Conservation (phyloP, 2,888 invertebrate species). For the Ischnura elegans region DNA sequence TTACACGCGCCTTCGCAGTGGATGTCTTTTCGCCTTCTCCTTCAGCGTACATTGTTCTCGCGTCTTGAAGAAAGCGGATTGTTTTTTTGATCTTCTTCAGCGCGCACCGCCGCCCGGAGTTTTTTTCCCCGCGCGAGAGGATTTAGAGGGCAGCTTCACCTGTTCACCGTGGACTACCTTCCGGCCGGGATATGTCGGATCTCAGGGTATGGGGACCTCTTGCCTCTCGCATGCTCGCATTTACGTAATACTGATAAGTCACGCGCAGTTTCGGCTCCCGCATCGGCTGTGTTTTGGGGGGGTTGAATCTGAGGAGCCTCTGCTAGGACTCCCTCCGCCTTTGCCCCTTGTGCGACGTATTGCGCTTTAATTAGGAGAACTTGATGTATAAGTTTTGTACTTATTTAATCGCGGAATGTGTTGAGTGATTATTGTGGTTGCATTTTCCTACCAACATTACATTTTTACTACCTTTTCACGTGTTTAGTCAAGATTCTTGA, state of each 20-base stretch:
- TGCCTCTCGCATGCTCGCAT: too few relatives aligned
- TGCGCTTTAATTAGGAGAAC: too few relatives aligned
- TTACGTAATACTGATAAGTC: background rate
- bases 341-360: too few relatives aligned
- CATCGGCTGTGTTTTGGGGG: background rate
- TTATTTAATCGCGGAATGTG: too few relatives aligned
- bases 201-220: background rate
- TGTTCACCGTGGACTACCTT: conserved; percentile 8
- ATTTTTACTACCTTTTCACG: too few relatives aligned
- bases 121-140: background rate
- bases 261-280: background rate
- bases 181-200: conserved; percentile 2
- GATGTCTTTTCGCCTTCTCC: background rate
- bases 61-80: too few relatives aligned
- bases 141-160: background rate
- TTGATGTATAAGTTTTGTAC: too few relatives aligned
- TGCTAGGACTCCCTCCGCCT: background rate
- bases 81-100: too few relatives aligned
- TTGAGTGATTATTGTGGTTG: too few relatives aligned
- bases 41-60: background rate
- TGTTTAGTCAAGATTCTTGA: too few relatives aligned
- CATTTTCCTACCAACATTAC: too few relatives aligned
- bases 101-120: background rate
- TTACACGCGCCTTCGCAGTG: background rate
- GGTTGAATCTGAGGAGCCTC: background rate